Evolutionary conservation across 2,113 vertebrate genomes (phyloP), one percentile per base, ranked within the genome.

Genomic region (Danio rerio): DNA sequence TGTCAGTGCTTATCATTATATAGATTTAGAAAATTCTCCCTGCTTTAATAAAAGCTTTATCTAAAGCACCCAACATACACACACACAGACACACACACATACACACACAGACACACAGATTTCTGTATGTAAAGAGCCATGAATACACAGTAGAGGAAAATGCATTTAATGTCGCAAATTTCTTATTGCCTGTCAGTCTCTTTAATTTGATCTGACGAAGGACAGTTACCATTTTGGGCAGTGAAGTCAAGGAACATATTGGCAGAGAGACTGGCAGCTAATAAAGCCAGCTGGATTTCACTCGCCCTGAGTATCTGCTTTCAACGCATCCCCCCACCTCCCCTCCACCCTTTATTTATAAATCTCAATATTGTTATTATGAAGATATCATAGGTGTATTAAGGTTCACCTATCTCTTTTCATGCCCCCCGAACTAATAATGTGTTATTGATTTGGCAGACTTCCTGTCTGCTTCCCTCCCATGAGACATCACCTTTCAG

Each of bases 181-280:
- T 88, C 91, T 95, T 94, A 95, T 94, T 95, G 91, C 91, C 92
- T 95, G 94, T 93, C 94, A 94, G 89, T 93, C 93, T 92, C 80
- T 91, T 90, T 95, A 94, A 95, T 94, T 93, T 94, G 90, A 94
- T 93, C 87, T 79, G 89, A 87, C 89, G 69, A 89, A 74, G 92
- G 93, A 94, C 93, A 93, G 94, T 94, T 94, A 92, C 90, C 88
- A 86, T 90, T 91, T 93, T 88, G 92, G 93, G 91, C 93, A 85
- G 89, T 83, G 21, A 84, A 93, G 93, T 94, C 93, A 89, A 85
- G 86, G 91, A 91, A 89, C 89, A 94, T 94, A 94, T 94, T 93
- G 92, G 89, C 88, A 90, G 86, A 31, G 73, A 94, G 94, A 94
- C 89, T 93, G 93, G 93, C 94, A 94, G 93, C 89, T 94, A 94